Base-by-base conservation (phyloP, 2,113 vertebrate species). In the Dissostichus mawsoni region DNA sequence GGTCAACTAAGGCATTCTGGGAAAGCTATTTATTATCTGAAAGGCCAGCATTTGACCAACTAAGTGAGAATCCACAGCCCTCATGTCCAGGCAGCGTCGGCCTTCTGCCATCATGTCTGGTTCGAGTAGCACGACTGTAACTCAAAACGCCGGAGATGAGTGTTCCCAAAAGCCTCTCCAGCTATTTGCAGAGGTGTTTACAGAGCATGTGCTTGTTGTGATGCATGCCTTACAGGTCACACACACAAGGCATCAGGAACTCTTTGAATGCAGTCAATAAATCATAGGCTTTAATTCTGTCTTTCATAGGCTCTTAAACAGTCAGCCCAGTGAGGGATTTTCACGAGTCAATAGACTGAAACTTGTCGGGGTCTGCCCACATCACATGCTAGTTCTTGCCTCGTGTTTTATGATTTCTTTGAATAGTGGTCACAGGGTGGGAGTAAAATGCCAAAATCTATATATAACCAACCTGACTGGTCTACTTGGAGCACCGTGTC, bases 131-230 rank as follows among this genome's bases (percentile, higher is more conserved):
- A 36, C 18, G 18, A 59, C 71, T 71, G 92, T 89, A 94, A 94
- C 88, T 81, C 73, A 70, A 90, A 84, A 63, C 71, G 33, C 18
- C 3, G 41, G 75, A 63, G 70, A 68, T 59, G 69, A 6, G 51
- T 72, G 80, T 82, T 80, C 50, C 81, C 33, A 8, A 83, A 63
- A 68, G 74, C 61, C 80, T 61, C 11, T 10, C 36, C 16, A 68
- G 92, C 90, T 94, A 94, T 94, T 95, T 94, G 57, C 80, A 92
- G 92, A 92, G 80, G 73, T 88, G 93, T 94, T 93, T 92, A 92
- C 86, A 89, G 79, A 74, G 92, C 94, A 93, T 81, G 91, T 45
- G 89, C 86, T 90, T 85, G 76, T 92, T 90, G 61, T 78, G 86
- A 74, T 56, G 7, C 61, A 80, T 68, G 61, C 64, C 52, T 66